Evolutionary conservation across 2,888 invertebrate species (phyloP), one percentile per base, ranked within the genome.

Genomic region (Escarpia spicata): DNA sequence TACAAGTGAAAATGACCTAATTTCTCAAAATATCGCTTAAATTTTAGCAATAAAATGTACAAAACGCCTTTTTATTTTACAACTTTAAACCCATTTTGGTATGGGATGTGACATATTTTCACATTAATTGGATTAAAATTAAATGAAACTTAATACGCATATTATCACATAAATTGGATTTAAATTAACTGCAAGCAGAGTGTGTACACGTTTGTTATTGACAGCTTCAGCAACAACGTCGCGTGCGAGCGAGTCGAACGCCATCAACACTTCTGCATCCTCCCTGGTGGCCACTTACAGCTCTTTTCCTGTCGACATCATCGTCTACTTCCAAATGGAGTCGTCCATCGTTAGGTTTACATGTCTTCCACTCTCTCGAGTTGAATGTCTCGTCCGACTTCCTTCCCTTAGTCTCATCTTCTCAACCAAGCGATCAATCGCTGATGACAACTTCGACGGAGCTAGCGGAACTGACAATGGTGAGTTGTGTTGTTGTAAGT

Each of bases 361-460:
- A 94, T 99, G 99, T 93, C 94, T 94, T 60, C 94, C 94, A 6
- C 93, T 94, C 90, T 94, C 94, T 2, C 92, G 94, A 10, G 94
- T 94, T 60, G 94, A 94, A 93, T 92, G 95, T 94, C 92, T 95
- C 94, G 92, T 95, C 94, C 92, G 94, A 94, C 97, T 99, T 95
- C 99, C 99, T 10, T 98, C 98, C n/a, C 97, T 99, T 94, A 99
- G 99, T 96, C 98, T 99, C 95, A 98, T 99, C 2, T 99, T 99
- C 96, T 99, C 99, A 95, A 96, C 96, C 8, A 96, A 96, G 93
- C 95, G 75, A 75, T 75, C 75, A 75, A 75, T 75, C 75, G 75
- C 75, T 26, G 75, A 75, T 26, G 75, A 75, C 75, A 75, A 75
- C 75, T 75, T 75, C 75, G 19, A 75, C 75, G n/a, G 75, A 6